Conservation (phyloP, 2,113 vertebrate species). For the Rhea americana region DNA sequence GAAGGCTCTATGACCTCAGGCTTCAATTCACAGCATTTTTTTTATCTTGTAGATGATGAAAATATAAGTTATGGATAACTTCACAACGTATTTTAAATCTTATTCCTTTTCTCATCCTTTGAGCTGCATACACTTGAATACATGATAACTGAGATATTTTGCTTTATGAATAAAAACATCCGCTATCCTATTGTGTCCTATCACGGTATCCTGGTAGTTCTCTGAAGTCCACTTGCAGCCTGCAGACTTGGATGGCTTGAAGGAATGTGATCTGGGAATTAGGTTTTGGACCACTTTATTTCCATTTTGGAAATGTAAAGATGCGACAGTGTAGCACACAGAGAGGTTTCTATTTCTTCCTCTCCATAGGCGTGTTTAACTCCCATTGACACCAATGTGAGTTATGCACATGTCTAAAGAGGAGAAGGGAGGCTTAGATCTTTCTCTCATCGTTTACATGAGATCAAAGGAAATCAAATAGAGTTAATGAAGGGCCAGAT, state of each 20-base stretch:
- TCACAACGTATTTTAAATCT: neutral
- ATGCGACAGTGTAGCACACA: constrained; percentile 48
- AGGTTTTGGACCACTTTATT: constrained; percentile 42
- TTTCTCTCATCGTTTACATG: constrained; percentile 72
- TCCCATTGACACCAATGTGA: constrained; percentile 67
- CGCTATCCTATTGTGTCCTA: constrained; percentile 20
- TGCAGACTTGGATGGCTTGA: neutral
- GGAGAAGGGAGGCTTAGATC: constrained; percentile 64
- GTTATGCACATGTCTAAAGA: constrained; percentile 73
- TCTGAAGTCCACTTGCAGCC: constrained; percentile 36
- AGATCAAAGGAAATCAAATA: constrained; percentile 72
- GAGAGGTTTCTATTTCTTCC: constrained; percentile 62
- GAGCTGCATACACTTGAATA: neutral
- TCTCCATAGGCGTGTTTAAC: constrained; percentile 65
- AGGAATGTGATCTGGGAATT: constrained; percentile 59
- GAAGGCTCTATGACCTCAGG: neutral
- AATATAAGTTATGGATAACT: neutral
- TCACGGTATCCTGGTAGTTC: constrained; percentile 36
- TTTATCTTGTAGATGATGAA: neutral
- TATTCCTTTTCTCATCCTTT: neutral
- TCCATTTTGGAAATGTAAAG: constrained; percentile 51
- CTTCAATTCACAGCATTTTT: neutral
- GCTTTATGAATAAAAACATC: constrained; percentile 33
- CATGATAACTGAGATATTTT: neutral
- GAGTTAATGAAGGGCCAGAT: constrained; percentile 72